Evolutionary conservation across 2,113 vertebrate genomes (phyloP).

Genomic region (Geococcyx californianus): DNA sequence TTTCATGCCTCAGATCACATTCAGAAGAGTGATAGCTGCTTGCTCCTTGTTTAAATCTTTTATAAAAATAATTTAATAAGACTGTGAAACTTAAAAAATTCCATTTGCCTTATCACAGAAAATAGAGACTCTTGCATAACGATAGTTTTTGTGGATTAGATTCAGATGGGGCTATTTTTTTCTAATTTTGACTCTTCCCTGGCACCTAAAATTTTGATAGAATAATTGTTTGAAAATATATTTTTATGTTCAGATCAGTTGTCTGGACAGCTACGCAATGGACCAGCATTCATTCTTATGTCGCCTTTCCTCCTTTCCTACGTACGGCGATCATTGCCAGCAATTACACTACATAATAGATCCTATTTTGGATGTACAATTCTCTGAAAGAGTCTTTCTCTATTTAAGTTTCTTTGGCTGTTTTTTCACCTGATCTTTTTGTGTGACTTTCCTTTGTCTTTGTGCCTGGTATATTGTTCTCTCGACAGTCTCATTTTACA

Average conservation of each 20-base stretch:
- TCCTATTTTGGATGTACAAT: background rate
- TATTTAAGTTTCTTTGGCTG: background rate
- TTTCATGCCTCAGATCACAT: background rate
- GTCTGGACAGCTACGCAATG: background rate
- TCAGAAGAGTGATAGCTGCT: background rate
- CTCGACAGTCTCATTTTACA: background rate
- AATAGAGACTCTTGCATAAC: background rate
- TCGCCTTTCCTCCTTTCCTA: background rate
- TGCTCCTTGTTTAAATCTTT: background rate
- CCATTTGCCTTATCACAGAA: background rate
- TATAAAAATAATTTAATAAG: background rate
- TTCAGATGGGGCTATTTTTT: background rate
- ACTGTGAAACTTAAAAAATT: background rate
- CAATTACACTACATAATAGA: background rate
- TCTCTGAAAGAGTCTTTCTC: background rate
- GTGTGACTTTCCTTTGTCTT: background rate
- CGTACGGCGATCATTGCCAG: background rate
- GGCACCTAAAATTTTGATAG: background rate
- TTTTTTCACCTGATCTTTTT: background rate
- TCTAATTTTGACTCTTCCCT: background rate
- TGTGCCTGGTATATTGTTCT: background rate
- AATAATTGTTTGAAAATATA: background rate
- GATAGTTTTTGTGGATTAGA: background rate
- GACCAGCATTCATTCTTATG: background rate
- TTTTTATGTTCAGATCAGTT: background rate